Percentiles rank a stretch among this genome's conserved stretches.
These are phyloP conservation scores for Diachrysia chrysitis DNA, from an alignment of 2,888 invertebrate species.

Conservation along the genomic window DNA sequence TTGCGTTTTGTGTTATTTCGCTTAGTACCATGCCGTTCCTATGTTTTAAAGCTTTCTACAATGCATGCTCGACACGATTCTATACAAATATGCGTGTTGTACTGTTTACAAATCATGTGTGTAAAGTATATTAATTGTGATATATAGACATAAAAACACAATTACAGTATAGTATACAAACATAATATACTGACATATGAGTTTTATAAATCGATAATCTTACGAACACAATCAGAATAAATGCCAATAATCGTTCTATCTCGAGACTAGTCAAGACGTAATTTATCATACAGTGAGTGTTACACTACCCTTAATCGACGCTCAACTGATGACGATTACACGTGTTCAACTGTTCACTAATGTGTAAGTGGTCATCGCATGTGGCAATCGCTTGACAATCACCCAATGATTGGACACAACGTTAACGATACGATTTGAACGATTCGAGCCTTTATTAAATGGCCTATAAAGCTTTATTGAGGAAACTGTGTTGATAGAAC, in stretches of 20 bases:
- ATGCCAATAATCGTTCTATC: not conserved
- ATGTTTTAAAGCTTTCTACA: too few relatives aligned
- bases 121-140: too few relatives aligned
- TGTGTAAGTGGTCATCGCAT: slow-evolving; percentile 47
- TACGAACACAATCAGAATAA: not conserved
- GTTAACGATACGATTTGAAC: slow-evolving; percentile 46
- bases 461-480: slow-evolving; percentile 51
- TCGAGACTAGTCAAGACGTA: not conserved
- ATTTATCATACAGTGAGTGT: slow-evolving; percentile 11
- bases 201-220: too few relatives aligned
- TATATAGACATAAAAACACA: too few relatives aligned
- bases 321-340: slow-evolving; percentile 32
- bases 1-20: too few relatives aligned
- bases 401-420: slow-evolving; percentile 56
- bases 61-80: too few relatives aligned
- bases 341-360: slow-evolving; percentile 21
- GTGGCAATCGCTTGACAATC: slow-evolving; percentile 59
- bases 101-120: too few relatives aligned
- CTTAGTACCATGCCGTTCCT: too few relatives aligned
- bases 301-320: slow-evolving; percentile 41
- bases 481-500: slow-evolving; percentile 47
- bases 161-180: too few relatives aligned
- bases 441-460: slow-evolving; percentile 48
- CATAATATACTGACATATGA: too few relatives aligned
- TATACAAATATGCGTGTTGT: too few relatives aligned